Evolutionary conservation across 2,113 vertebrate species (phyloP), one percentile per base, ranked within the genome.

Genomic region (Hippocampus zosterae): DNA sequence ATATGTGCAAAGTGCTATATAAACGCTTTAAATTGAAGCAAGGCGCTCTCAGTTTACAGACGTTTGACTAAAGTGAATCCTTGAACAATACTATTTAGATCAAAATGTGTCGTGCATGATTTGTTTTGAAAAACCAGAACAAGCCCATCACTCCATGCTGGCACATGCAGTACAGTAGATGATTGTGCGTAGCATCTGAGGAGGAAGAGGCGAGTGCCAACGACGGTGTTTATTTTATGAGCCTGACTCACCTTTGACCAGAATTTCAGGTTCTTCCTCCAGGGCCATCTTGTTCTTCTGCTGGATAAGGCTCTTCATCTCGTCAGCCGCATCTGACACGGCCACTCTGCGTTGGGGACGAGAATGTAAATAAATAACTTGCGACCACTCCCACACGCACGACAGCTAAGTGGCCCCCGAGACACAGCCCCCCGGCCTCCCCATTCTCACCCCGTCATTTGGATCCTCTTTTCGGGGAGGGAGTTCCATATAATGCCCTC

Each of bases 271-370:
- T 11, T 97, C 95, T 25, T 95, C 94, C 79, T 95, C 95, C 42
- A 90, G 68, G 0, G 86, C 89, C 79, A 81, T 90, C 3, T 92
- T 94, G 29, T 85, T 93, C 87, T 94, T 95, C 76, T 96, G 94
- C 6, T 91, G 88, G 3, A 97, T 97, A 84, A 97, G 94, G 82
- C 92, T 96, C 87, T 93, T 92, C 75, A 94, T 96, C 90, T 98
- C 96, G 59, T 96, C 96, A 0, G 93, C 86, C 0, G 88, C 92
- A 9, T 92, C 93, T 53, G 94, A 88, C 44, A 91, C 90, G 72
- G 94, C 75, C 83, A 89, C 88, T 67, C 90, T 91, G 83, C 16
- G 75, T 69, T 69, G 71, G 77, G 67, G 77, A 90, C 67, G 65
- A 89, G 76, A 85, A 83, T 83, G 81, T 85, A 78, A 86, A 85